Evolutionary conservation across 2,797 vertebrate species (phyloP).

Genomic region (Scleropages formosus): DNA sequence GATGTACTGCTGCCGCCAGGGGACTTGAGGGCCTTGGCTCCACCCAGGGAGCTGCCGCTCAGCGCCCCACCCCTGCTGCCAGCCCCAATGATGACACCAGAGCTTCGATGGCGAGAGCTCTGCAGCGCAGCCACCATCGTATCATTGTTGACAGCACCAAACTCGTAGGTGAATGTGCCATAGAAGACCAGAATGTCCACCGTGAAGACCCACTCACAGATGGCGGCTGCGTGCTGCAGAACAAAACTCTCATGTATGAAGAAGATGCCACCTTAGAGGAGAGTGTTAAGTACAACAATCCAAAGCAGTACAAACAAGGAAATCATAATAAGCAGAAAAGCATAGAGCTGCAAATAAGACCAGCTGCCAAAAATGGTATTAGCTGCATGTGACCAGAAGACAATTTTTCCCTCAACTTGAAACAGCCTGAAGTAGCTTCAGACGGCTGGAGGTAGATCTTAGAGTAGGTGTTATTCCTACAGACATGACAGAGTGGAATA

Average conservation of each 20-base stretch:
- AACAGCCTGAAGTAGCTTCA: no score
- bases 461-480: no score
- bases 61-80: slow-evolving; percentile 57
- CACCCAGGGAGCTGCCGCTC: slow-evolving; percentile 53
- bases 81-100: slow-evolving; percentile 65
- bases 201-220: slow-evolving; percentile 96
- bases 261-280: slow-evolving; percentile 79
- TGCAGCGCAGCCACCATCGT: slow-evolving; percentile 85
- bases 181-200: slow-evolving; percentile 94
- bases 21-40: slow-evolving; percentile 80
- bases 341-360: background rate
- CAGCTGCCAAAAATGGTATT: background rate
- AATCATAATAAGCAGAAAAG: background rate
- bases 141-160: slow-evolving; percentile 88
- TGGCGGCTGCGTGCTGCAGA: slow-evolving; percentile 88
- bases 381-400: background rate
- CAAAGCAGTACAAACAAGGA: background rate
- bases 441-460: no score
- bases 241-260: slow-evolving; percentile 90
- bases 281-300: slow-evolving; percentile 19
- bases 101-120: slow-evolving; percentile 58
- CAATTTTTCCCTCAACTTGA: no score
- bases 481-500: no score
- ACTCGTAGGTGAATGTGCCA: slow-evolving; percentile 95
- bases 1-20: slow-evolving; percentile 83